A percentile compares a stretch with the other conserved stretches of the same genome.
These are phyloP conservation scores for Scaptomyza tumidula DNA, from an alignment of 2,888 invertebrate species.

Conservation along the genomic window DNA sequence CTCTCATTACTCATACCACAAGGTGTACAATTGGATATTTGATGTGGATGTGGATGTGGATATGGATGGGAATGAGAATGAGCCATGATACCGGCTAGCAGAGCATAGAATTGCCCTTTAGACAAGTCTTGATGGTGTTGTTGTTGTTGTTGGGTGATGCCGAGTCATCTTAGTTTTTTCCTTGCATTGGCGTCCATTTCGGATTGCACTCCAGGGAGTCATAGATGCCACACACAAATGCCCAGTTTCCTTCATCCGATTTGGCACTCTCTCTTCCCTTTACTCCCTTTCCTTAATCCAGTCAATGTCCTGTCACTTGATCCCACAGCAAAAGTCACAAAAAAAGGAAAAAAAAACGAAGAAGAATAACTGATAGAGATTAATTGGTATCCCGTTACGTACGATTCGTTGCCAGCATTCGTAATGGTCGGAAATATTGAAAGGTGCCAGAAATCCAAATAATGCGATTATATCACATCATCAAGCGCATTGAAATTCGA, in stretches of 20 bases:
- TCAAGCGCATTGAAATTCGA: conserved; percentile 21
- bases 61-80: conserved; percentile 14
- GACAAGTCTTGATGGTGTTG: conserved; percentile 16
- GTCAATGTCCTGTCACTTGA: conserved; percentile 79
- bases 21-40: conserved; percentile 60
- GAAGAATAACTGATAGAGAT: conserved; percentile 70
- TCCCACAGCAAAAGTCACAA: conserved; percentile 41
- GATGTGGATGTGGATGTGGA: conserved; percentile 35
- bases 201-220: conserved; percentile 81
- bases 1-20: conserved; percentile 75
- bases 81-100: not conserved
- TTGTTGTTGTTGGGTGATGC: conserved; percentile 38
- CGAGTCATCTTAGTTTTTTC: conserved; percentile 59
- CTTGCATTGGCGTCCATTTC: conserved; percentile 78
- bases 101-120: conserved; percentile 21
- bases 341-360: not conserved
- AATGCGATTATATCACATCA: conserved; percentile 64
- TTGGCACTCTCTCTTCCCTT: conserved; percentile 15
- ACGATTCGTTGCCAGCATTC: conserved; percentile 39
- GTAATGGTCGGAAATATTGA: conserved; percentile 35
- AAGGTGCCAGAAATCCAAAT: conserved; percentile 42
- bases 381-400: conserved; percentile 73
- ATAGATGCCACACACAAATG: conserved; percentile 57
- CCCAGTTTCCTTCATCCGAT: conserved; percentile 29
- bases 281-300: conserved; percentile 56